Percentiles rank a stretch among this genome's conserved stretches.
phyloP scores from a whole-genome alignment of 2,113 vertebrate genomes.

The Grammomys dolichurus region DNA sequence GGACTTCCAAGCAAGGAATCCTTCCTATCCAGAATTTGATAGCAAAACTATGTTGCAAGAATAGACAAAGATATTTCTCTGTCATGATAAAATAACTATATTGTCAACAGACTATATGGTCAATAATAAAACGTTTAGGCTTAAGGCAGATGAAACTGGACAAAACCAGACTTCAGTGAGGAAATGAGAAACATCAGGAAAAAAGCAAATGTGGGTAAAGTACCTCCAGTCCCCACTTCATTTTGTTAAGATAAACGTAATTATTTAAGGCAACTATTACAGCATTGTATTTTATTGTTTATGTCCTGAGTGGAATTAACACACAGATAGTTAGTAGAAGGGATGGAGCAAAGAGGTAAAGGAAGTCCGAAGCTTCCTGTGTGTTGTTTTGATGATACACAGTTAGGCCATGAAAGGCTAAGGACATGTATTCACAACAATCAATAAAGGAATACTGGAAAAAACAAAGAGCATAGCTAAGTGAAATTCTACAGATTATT shows the following conservation, averaged over 20 bases:
- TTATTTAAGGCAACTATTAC: neutral
- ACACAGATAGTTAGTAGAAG: neutral
- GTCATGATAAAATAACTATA: neutral
- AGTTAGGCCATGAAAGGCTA: neutral
- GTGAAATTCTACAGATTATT: conserved; percentile 2
- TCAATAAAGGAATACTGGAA: neutral
- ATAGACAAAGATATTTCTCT: neutral
- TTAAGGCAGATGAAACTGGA: neutral
- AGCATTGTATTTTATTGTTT: neutral
- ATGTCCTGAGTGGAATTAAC: neutral
- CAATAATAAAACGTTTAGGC: neutral
- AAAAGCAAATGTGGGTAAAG: neutral
- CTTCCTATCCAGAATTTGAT: neutral
- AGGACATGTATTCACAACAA: neutral
- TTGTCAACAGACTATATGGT: neutral
- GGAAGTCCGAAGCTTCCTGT: neutral
- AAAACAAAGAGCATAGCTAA: neutral
- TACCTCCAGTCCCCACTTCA: neutral
- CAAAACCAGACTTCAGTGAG: neutral
- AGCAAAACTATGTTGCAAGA: neutral
- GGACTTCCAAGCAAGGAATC: neutral
- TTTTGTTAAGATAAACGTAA: neutral
- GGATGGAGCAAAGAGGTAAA: neutral
- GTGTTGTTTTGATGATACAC: neutral
- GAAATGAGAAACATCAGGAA: neutral